Base-by-base conservation (phyloP, 2,113 vertebrate genomes). In the Melospiza georgiana region DNA sequence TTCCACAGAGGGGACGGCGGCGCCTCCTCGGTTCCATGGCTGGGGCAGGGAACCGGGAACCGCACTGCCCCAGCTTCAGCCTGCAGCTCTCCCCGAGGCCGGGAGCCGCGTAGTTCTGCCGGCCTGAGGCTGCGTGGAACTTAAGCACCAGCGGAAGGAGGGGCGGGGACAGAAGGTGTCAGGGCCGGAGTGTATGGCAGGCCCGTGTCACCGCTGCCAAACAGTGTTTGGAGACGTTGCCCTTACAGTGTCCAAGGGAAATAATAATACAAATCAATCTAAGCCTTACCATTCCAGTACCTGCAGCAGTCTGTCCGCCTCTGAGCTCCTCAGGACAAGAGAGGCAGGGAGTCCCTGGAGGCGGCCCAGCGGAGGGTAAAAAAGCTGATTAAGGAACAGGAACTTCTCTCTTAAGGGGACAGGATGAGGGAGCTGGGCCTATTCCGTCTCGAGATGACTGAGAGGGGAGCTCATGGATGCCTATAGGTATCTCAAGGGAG, bases 81-180 rank as follows among this genome's bases (percentile, higher is more conserved):
- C 68, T 39, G 52, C 77, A 46, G 61, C 61, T 58, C 33, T 18
- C 68, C 68, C 22, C 6, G 41, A 11, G 81, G 77, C 68, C 11
- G 8, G 11, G 49, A 52, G 9, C n/a, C 22, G 2, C 11, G 11
- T 10, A 4, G 39, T 18, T 25, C 7, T 10, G 18, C 30, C 2
- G 13, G 31, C 28, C n/a, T 4, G 62, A 25, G 15, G 15, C 21
- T 19, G 33, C 23, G 11, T 14, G 30, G 22, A 2, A 4, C 6
- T 3, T 8, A 2, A 0, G 52, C 6, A 0, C 5, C 5, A 27
- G 51, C 0, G 33, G 27, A 0, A 1, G 43, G 5, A 4, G 31
- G 43, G 13, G 59, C 8, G 43, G 44, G 8, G 20, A 19, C n/a
- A 13, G 15, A 39, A 21, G 18, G 44, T 18, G 16, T 21, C 25